These are phyloP conservation scores for Mustelus asterias DNA, from an alignment of 2,113 vertebrate genomes.

Conservation along the genomic window DNA sequence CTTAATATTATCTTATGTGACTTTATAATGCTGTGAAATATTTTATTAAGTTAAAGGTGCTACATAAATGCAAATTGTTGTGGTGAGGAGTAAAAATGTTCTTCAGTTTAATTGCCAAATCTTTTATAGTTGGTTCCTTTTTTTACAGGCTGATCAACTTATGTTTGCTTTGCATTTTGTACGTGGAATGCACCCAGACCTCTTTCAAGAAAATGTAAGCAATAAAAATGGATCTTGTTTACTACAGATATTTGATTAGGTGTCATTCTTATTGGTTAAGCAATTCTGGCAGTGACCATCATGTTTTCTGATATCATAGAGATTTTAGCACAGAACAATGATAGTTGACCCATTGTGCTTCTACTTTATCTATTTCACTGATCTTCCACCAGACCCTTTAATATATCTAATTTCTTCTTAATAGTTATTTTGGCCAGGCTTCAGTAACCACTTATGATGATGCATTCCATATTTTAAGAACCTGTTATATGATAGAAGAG, in stretches of 20 bases:
- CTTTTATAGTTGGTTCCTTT: slow-evolving; percentile 34
- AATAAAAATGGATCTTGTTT: neutral
- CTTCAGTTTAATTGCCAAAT: neutral
- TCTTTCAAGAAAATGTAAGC: slow-evolving; percentile 88
- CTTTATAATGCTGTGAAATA: neutral
- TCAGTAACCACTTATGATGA: neutral
- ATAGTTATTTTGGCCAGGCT: neutral
- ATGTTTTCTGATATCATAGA: neutral
- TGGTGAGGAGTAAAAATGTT: neutral
- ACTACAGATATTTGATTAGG: neutral
- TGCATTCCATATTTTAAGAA: neutral
- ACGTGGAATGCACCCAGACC: slow-evolving; percentile 81
- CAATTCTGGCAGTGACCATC: neutral
- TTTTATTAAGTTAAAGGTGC: neutral
- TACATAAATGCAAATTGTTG: neutral
- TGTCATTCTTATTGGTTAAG: slow-evolving; percentile 32
- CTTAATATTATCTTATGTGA: too few relatives aligned
- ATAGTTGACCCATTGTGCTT: neutral
- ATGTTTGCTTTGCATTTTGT: slow-evolving; percentile 96
- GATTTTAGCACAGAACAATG: neutral
- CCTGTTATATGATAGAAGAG: neutral
- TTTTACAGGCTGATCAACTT: slow-evolving; percentile 79
- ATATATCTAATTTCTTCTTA: neutral
- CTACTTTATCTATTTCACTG: neutral
- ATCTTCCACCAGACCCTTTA: neutral